Percentiles rank a stretch among this genome's conserved stretches.
phyloP scores from a whole-genome alignment of 2,888 invertebrate species.

The Caenorhabditis sp. region DNA sequence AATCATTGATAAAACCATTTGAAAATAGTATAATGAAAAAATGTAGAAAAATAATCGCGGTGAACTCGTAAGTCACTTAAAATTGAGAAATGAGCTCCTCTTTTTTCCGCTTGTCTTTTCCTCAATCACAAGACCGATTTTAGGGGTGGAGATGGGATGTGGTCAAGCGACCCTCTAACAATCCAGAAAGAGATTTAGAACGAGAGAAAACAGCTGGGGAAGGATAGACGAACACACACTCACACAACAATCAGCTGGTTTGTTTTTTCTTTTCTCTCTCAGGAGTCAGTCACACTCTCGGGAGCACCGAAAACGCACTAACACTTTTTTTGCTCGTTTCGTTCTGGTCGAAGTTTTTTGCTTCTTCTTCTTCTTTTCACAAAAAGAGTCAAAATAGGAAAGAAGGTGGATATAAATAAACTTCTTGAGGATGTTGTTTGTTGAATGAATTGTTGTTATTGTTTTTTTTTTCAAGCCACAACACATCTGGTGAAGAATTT shows the following conservation, averaged over 20 bases:
- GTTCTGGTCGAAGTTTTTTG: background rate
- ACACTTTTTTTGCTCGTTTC: background rate
- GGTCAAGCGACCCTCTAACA: slow-evolving; percentile 29
- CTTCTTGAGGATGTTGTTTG: background rate
- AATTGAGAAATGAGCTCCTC: slow-evolving; percentile 1
- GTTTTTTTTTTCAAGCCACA: background rate
- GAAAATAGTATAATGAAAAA: background rate
- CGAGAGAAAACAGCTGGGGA: background rate
- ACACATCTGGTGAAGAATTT: background rate
- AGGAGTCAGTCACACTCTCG: slow-evolving; percentile 8
- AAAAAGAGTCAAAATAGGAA: slow-evolving; percentile 27
- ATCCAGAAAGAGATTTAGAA: slow-evolving; percentile 27
- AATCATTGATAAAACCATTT: background rate
- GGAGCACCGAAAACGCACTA: slow-evolving; percentile 23
- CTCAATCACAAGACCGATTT: slow-evolving; percentile 4
- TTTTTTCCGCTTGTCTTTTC: background rate
- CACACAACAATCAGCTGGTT: slow-evolving; percentile 37
- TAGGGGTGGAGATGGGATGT: slow-evolving; percentile 16
- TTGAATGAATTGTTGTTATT: background rate
- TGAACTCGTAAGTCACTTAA: slow-evolving; percentile 1
- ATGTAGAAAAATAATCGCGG: background rate
- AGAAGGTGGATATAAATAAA: slow-evolving; percentile 4
- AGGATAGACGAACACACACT: slow-evolving; percentile 1
- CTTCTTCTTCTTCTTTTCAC: background rate
- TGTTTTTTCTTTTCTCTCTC: slow-evolving; percentile 6